phyloP scores from a whole-genome alignment of 2,888 invertebrate species.

The Ophion ventricosus region DNA sequence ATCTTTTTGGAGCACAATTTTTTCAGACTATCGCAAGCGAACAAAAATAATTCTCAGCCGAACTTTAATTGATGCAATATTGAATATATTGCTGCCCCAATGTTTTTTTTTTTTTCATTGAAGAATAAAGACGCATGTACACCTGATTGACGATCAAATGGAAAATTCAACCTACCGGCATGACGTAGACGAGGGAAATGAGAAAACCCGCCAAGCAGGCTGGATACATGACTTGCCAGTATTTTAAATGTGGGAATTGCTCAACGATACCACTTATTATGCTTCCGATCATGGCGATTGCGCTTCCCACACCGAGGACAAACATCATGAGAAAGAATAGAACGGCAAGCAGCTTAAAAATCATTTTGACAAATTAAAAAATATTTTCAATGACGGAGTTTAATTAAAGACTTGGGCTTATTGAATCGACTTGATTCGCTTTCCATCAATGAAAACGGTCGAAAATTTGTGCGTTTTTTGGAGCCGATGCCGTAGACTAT shows the following conservation, averaged over 20 bases:
- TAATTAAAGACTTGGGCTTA: no score
- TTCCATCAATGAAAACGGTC: no score
- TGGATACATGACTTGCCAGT: conserved; percentile 86
- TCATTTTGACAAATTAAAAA: not conserved
- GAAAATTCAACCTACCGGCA: conserved; percentile 86
- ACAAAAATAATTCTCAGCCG: not conserved
- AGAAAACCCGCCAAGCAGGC: conserved; percentile 86
- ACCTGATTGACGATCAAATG: not conserved
- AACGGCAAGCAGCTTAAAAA: conserved; percentile 88
- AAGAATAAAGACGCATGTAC: no score
- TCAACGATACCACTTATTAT: conserved; percentile 89
- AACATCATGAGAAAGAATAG: conserved; percentile 93
- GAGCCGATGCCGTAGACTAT: no score
- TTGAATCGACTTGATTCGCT: no score
- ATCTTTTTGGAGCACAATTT: no score
- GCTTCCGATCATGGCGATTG: conserved; percentile 88
- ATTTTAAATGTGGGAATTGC: conserved; percentile 86
- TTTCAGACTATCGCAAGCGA: no score
- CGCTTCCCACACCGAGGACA: conserved; percentile 90
- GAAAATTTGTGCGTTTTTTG: no score
- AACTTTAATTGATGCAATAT: not conserved
- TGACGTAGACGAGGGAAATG: conserved; percentile 88
- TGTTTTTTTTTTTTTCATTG: no score
- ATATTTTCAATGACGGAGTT: not conserved
- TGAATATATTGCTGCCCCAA: no score